Base-by-base conservation (phyloP, 2,888 invertebrate genomes). In the Emmelina monodactyla region DNA sequence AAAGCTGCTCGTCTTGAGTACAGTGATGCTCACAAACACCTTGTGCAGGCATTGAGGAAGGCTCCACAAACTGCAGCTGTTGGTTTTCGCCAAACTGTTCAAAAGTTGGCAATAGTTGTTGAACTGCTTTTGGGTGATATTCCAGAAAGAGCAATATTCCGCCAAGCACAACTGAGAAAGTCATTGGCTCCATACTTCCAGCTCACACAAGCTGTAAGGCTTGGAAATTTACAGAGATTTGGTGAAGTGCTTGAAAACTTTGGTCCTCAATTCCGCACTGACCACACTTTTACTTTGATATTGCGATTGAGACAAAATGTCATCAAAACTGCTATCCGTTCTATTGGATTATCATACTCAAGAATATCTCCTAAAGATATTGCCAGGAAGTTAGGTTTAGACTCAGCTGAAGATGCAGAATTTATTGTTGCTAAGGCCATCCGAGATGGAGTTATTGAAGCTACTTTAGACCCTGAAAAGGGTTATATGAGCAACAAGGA, bases 371-470 rank as follows among this genome's bases (percentile, higher is more conserved):
- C 98, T 1, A 87, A 88, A 44, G 97, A 98, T 62, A 95, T 99
- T 54, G 97, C 97, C 1, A 86, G 88, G 44, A 98, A 99, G 59
- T 79, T 99, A 40, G 91, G 94, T 22, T 78, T 99, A 32, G 97
- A 97, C 62, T 96, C 94, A 1, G 90, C 94, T 1, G 96, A 97
- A 61, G 99, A 99, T 84, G 98, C 98, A 0, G 99, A 99, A 66
- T 99, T 97, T 59, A 97, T 99, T 63, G 97, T 98, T 0, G 95
- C 97, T 0, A 98, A 98, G 80, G 94, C 94, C 2, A 98, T 99
- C 44, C 84, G 97, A 32, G 99, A 99, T 80, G 97, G 97, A 35
- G 98, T 98, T 1, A 98, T 99, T 61, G 98, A 99, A 70, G 99
- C 98, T 1, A 93, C 91, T 0, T 84, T 99, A 43, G 95, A 98